Conservation (phyloP, 2,113 vertebrate species). For the Proteles cristata region DNA sequence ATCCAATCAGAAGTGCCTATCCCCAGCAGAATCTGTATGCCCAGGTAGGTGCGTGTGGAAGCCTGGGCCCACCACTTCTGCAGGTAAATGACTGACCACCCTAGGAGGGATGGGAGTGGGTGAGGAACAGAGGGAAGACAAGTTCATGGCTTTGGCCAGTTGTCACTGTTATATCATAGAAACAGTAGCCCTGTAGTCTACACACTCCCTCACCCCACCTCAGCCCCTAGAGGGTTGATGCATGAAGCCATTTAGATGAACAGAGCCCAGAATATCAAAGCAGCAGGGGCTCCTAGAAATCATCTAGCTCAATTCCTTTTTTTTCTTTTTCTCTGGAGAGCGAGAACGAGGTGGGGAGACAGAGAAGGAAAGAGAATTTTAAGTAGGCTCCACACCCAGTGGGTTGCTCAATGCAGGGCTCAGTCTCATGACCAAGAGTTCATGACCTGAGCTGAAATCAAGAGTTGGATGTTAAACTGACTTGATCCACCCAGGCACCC, state of each 20-base stretch:
- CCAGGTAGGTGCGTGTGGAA: slow-evolving; percentile 89
- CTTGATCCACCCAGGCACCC: too few species aligned
- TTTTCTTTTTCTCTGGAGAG: neutral
- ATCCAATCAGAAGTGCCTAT: slow-evolving; percentile 99
- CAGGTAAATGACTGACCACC: neutral
- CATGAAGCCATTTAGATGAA: neutral
- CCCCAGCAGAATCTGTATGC: slow-evolving; percentile 98
- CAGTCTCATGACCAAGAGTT: too few species aligned
- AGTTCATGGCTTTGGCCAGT: neutral
- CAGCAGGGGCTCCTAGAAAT: neutral
- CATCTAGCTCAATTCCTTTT: neutral
- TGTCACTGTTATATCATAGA: neutral
- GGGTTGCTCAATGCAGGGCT: too few species aligned
- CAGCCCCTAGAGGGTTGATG: neutral
- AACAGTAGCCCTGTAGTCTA: neutral
- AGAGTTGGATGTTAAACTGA: too few species aligned
- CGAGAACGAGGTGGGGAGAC: too few species aligned
- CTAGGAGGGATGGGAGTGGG: neutral
- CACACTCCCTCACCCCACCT: neutral
- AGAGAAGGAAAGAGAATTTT: too few species aligned
- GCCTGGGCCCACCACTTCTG: neutral
- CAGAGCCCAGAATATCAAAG: neutral
- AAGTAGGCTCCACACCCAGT: too few species aligned
- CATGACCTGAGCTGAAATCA: too few species aligned
- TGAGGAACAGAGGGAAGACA: neutral